Evolutionary conservation across 2,113 vertebrate species (phyloP), one percentile per base, ranked within the genome.

Genomic region (Phaetusa simplex): DNA sequence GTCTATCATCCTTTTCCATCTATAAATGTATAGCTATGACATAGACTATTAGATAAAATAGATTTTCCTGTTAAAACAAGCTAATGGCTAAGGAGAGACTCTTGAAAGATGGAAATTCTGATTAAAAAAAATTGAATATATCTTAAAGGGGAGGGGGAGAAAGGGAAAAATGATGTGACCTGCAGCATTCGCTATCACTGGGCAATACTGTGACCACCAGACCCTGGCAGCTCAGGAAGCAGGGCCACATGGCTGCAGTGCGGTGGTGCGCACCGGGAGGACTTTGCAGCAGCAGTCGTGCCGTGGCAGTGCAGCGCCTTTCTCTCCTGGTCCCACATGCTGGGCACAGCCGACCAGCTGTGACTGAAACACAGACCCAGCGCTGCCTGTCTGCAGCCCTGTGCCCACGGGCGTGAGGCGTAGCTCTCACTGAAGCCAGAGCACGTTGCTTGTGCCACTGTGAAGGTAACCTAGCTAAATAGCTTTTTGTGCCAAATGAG

Each of bases 181-280:
- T 8, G 45, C 47, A 42, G 42, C 43, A 4, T 17, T 45, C 6
- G 0, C 66, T 30, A 21, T 21, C 40, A 5, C 30, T 20, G 2
- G 6, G 14, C n/a, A 42, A 26, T n/a, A 19, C 40, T 0, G 2
- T n/a, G 30, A 42, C 14, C 3, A 2, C 19, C 66, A 45, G 67
- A 38, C 22, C n/a, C n/a, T 3, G 10, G n/a, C 30, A 66, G 61
- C 11, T 58, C 38, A 9, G 4, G 11, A 13, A 59, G 50, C 1
- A 3, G 55, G 26, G 12, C 17, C 43, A 3, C 1, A 0, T 26
- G 40, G 71, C 40, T 15, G 40, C 38, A 30, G 9, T 3, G 19
- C 18, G 11, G 45, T 1, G 1, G 21, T 14, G 36, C 1, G 3
- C 27, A 5, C 34, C 1, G 0, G 52, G 20, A 53, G 20, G 53